Base-by-base conservation (phyloP, 2,888 invertebrate species). In the Ditula angustiorana region DNA sequence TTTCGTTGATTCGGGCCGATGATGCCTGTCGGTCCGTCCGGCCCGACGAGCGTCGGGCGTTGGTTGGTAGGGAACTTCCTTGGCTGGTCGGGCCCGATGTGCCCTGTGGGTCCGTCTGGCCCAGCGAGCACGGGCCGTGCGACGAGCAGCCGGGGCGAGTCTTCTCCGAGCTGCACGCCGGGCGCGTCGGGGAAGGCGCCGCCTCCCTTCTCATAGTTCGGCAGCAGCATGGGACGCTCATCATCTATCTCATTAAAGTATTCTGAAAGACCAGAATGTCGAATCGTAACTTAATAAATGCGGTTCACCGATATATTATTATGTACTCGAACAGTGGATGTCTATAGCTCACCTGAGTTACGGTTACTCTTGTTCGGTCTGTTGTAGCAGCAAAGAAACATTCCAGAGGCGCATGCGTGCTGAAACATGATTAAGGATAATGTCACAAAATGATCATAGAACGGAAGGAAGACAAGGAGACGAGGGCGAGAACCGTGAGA, bases 351-450 rank as follows among this genome's bases (percentile, higher is more conserved):
- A 89, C 90, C 88, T 78, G 85, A 65, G 21, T 76, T 74, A 2
- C 75, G 78, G 33, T 33, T 44, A 57, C 5, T 35, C 35, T 75
- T 74, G 59, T 73, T 76, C 1, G 83, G 79, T 68, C 85, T 81
- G 61, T 93, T 93, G 82, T 93, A 95, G 75, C 96, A 96, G 77
- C 96, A 96, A 67, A 95, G 94, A 70, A 91, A 93, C 78, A 95
- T 95, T 7, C 94, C 95, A 0, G 84, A 83, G 28, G 95, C 94
- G 73, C 96, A 96, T 19, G 94, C 93, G 10, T 94, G 94, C 95
- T 95, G 89, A 11, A 85, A 83, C 70, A 46, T 19, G 23, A 37
- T 21, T 35, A 2, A 21, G 19, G 30, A 1, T 23, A 13, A 53
- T 7, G 5, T 49, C 24, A 16, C 5, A 28, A 13, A 49, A 5